phyloP scores from a whole-genome alignment of 2,797 vertebrate species.

The Sebastes nivosus region DNA sequence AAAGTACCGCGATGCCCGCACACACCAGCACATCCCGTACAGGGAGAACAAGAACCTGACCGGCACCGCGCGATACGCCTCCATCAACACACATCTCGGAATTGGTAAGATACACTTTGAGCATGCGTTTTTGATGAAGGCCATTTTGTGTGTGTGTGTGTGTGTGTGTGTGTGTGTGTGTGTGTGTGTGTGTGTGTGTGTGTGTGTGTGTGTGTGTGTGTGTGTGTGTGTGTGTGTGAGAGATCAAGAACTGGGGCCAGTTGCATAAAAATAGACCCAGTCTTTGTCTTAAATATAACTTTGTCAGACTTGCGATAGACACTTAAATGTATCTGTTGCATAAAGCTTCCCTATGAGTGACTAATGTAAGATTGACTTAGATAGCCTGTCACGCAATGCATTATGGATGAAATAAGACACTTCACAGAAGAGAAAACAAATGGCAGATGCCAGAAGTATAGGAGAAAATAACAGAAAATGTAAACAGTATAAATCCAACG shows the following conservation, averaged over 20 bases:
- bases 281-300: no score
- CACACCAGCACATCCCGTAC: constrained; percentile 98
- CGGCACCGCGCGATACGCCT: constrained; percentile 95
- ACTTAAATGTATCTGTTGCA: no score
- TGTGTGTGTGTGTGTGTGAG: neutral
- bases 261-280: no score
- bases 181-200: neutral
- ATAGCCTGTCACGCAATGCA: no score
- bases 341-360: no score
- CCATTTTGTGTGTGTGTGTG: neutral
- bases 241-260: neutral
- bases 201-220: neutral
- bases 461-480: no score
- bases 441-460: no score
- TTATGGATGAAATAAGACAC: no score
- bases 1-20: constrained; percentile 95
- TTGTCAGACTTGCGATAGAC: no score
- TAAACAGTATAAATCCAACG: no score
- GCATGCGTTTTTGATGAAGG: neutral
- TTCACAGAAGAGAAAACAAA: no score
- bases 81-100: constrained; percentile 97
- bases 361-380: no score
- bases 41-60: constrained; percentile 99
- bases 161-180: neutral
- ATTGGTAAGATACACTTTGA: constrained; percentile 84